Evolutionary conservation across 2,888 invertebrate genomes (phyloP), one percentile per base, ranked within the genome.

Genomic region (Euplagia quadripunctaria): DNA sequence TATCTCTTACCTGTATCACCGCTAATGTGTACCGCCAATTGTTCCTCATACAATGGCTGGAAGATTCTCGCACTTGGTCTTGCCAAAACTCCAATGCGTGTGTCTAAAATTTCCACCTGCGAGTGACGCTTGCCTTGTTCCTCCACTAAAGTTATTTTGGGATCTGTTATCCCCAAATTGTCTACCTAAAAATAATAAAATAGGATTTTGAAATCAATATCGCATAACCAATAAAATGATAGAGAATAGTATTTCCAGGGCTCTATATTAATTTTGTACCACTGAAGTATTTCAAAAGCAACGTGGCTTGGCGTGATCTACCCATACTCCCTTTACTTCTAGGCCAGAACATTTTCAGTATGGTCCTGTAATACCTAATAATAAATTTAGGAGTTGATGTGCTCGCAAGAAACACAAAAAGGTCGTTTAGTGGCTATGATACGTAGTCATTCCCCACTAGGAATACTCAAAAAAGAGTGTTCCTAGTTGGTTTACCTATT

Each of bases 41-140:
- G 98, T 1, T 98, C 98, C 71, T 97, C 97, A 88, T 98, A 98
- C 43, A 99, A 92, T 0, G 98, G 97, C 82, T 98, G 98, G 66
- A 98, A 96, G 4, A 98, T 97, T 79, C 98, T 97, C 0, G 98
- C 98, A 65, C 97, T 97, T 7, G 98, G 96, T 79, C 97, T 97
- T 41, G 98, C 97, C 58, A 98, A 93, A 0, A 97, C 97, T 7
- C 98, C 98, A 79, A 97, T 97, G 93, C 87, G 97, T 93, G 88
- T 97, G 94, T 87, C 97, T 69, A 98, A 89, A 84, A 98, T 98
- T 88, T 98, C 98, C 49, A 98, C 95, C 87, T 98, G 97, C 3
- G 97, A 97, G 82, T 97, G 97, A 12, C 97, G 96, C 86, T 97
- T 97, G 76, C 97, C 97, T 84, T 97, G 97, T 81, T 97, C 97